A percentile compares a stretch with the other conserved stretches of the same genome.
These are phyloP conservation scores for Sarotherodon lohbergeri DNA, from an alignment of 2,113 vertebrate genomes.

Conservation along the genomic window DNA sequence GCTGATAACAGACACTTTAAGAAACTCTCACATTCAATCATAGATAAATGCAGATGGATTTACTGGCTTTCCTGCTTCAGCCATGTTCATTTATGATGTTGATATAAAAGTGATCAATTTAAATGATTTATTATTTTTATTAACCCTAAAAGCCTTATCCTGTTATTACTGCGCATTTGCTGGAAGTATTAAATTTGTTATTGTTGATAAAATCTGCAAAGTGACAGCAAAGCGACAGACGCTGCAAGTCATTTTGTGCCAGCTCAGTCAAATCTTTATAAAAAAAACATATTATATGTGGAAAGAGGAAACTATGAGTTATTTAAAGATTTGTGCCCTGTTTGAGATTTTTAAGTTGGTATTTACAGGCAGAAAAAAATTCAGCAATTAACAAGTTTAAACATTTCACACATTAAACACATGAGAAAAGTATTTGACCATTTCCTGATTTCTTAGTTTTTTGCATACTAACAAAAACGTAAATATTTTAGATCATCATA, in stretches of 20 bases:
- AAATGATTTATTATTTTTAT: background rate
- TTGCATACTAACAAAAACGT: too few species aligned
- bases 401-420: background rate
- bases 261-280: background rate
- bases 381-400: background rate
- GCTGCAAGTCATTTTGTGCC: background rate
- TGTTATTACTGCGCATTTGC: background rate
- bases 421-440: background rate
- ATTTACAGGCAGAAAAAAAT: background rate
- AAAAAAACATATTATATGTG: background rate
- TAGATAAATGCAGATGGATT: background rate
- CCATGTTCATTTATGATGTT: background rate
- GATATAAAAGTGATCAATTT: background rate
- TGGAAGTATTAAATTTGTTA: background rate
- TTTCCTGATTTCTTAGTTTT: background rate
- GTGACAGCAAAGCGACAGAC: background rate
- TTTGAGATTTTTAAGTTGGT: background rate
- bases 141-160: background rate
- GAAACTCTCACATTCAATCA: background rate
- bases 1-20: background rate
- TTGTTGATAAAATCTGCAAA: background rate
- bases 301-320: background rate
- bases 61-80: background rate
- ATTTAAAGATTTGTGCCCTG: background rate
- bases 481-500: background rate